Base-by-base conservation (phyloP, 2,888 invertebrate species). In the Pseudococcus longispinus region DNA sequence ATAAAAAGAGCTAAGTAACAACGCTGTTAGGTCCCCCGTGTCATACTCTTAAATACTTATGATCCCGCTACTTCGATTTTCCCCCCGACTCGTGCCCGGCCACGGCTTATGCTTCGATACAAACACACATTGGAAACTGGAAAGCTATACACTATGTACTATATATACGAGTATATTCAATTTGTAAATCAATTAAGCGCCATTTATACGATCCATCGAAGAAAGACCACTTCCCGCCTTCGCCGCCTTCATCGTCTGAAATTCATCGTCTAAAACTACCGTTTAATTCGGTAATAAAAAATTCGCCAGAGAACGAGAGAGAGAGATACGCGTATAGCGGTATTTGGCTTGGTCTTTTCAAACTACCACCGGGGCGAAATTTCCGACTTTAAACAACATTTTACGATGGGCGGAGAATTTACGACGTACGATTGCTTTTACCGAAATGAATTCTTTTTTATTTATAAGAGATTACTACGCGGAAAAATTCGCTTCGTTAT, bases 341-440 rank as follows among this genome's bases (percentile, higher is more conserved):
- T 60, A 23, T 60, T 60, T 60, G 60, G 70, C 70, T 26, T 29
- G 70, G 70, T 70, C 70, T 70, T 60, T 60, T 70, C 70, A 32
- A 70, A 32, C 70, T 70, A 29, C 18, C 29, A 60, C 23, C 60
- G 60, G 60, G 23, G 70, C 29, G 70, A 70, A 70, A 70, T 70
- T 70, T 70, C 70, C 70, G 70, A 70, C 70, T 70, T 70, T 26
- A 70, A 70, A 80, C 74, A 74, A 74, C 77, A 80, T 80, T 80
- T 80, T 80, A 80, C 77, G 77, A 60, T 60, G 20, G 77, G 32
- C 77, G 77, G 77, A 70, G 70, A 80, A 80, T 80, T 80, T 80
- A 80, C 77, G 77, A 42, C 77, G 77, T 80, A 80, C 77, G 77
- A 80, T 80, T 80, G 77, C 77, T 80, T 80, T 80, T 80, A 80